A percentile compares a stretch with the other conserved stretches of the same genome.
phyloP scores from a whole-genome alignment of 2,888 invertebrate genomes.

The Strigamia maritima region DNA sequence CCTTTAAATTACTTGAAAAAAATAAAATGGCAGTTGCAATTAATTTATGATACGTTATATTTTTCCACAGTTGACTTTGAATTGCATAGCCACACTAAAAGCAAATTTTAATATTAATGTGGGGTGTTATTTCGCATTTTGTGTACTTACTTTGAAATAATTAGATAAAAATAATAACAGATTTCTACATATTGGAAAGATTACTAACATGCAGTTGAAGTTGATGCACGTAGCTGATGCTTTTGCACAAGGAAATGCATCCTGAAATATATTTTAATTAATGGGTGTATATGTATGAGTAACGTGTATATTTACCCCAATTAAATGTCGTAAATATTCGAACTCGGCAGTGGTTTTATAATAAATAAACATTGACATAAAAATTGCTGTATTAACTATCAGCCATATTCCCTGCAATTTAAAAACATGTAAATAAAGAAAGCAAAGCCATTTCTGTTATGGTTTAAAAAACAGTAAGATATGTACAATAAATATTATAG shows the following conservation, averaged over 20 bases:
- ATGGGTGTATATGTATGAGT: background rate
- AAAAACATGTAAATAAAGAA: background rate
- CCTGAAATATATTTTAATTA: background rate
- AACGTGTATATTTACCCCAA: background rate
- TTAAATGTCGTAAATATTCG: conserved; percentile 4
- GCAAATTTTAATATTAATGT: background rate
- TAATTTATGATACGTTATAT: conserved; percentile 1
- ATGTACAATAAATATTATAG: background rate
- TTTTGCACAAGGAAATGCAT: conserved; percentile 20
- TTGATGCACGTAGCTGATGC: conserved; percentile 28
- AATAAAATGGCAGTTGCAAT: conserved; percentile 1
- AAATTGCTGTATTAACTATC: background rate
- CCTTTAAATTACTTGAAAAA: conserved; percentile 20
- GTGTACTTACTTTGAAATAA: background rate
- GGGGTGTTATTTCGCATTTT: background rate
- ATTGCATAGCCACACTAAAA: conserved; percentile 31
- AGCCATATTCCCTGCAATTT: conserved; percentile 17
- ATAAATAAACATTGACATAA: background rate
- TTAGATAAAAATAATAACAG: background rate
- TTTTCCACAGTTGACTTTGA: conserved; percentile 20
- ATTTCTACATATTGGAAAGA: conserved; percentile 36
- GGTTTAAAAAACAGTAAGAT: background rate
- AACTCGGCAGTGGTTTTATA: background rate
- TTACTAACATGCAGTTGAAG: conserved; percentile 5
- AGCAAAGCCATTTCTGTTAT: background rate